Evolutionary conservation across 2,888 invertebrate genomes (phyloP), one percentile per base, ranked within the genome.

Genomic region (Silvanus unidentatus): DNA sequence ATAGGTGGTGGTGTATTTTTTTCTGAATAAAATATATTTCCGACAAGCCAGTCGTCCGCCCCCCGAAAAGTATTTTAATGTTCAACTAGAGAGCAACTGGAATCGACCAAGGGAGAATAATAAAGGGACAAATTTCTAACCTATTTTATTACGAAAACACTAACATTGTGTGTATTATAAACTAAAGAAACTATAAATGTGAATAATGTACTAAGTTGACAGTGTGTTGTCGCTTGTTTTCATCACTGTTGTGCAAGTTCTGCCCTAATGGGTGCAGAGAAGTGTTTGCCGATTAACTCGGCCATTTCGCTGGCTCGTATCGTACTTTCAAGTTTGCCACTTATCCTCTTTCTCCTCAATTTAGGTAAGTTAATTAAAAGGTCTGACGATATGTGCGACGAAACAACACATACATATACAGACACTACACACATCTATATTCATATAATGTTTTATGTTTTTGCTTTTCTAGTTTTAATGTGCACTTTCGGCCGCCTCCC

Each of bases 261-360:
- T 14, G 46, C 39, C 38, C 45, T 49, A 49, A 51, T 52, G 52
- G 47, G 44, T 44, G 45, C 45, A 45, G 44, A 44, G 47, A 47
- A 47, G 42, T 49, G 45, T 44, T 52, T 43, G 51, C 51, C 51
- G 51, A 51, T 51, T 49, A 51, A 43, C 39, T 49, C 51, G 52
- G 52, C 52, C 29, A 13, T 45, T 39, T 47, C 47, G 39, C 35
- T 40, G 38, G 36, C 35, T 38, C 36, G 40, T 22, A 22, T 47
- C 45, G 42, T 43, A 39, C 45, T 52, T 52, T 49, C 49, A 11
- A 47, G 44, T 42, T 47, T 43, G 43, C 40, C 47, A 16, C 41
- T 43, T 27, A 40, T 51, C 39, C 40, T 47, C 8, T 42, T 52
- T 32, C 34, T 49, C 34, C 47, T 32, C 32, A 32, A 45, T 45